Base-by-base conservation (phyloP, 2,888 invertebrate genomes). In the Ennomos quercinarius region DNA sequence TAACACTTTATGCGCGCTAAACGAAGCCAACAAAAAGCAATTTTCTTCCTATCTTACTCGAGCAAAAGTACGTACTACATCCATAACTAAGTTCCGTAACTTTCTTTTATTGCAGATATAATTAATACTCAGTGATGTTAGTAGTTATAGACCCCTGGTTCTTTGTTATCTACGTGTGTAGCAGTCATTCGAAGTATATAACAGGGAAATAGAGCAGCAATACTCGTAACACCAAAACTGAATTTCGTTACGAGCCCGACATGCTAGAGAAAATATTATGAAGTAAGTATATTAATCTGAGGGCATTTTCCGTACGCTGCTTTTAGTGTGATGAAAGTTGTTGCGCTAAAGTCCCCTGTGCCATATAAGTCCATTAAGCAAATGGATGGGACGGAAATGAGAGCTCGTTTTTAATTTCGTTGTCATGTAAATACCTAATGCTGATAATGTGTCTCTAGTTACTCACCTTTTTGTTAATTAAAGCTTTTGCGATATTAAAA, bases 241-340 rank as follows among this genome's bases (percentile, higher is more conserved):
- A 58, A 63, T 64, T 66, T 66, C 62, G 55, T 62, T 64, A 51
- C 64, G 65, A 60, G 64, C 51, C 44, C 51, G 47, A 71, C 75
- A 70, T 72, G 72, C 66, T 76, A 70, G 78, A 80, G 81, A 79
- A 81, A 83, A 84, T 87, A 69, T 79, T 75, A 87, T 84, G 82
- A 84, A 85, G 79, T 86, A 81, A 85, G 79, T 87, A 82, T 89
- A 90, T 87, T 90, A 91, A 88, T 90, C 85, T 85, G 83, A 80
- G 81, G 86, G 84, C 79, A 87, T 89, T 87, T 87, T 84, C 85
- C 81, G 86, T 88, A 86, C 84, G 86, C 80, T 84, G 90, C 89
- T 91, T 91, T 90, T 89, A 90, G 89, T 89, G 81, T 89, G 89
- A 90, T 90, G 89, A 90, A 91, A 89, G 88, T 91, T 84, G 80